phyloP scores from a whole-genome alignment of 1,140 invertebrate genomes.

The Drosophila subobscura region DNA sequence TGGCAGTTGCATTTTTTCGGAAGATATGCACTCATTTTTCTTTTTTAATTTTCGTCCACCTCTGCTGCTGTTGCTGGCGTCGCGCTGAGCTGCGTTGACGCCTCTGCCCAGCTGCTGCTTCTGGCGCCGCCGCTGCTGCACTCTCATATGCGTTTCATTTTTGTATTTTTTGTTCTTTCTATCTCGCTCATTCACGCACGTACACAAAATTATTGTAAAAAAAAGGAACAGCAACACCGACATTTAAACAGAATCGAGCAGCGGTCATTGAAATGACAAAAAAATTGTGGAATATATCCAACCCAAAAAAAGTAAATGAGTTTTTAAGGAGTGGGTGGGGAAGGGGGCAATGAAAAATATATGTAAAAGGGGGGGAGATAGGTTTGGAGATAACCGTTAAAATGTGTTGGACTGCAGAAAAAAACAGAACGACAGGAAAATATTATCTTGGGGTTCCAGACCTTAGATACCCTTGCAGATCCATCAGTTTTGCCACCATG shows the following conservation, averaged over 20 bases:
- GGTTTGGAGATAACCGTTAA: constrained; percentile 56
- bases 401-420: constrained; percentile 68
- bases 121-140: constrained; percentile 33
- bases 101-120: constrained; percentile 14
- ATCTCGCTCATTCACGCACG: constrained; percentile 77
- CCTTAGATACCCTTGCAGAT: too few species aligned
- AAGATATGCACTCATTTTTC: constrained; percentile 81
- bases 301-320: constrained; percentile 26
- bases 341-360: constrained; percentile 27
- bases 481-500: too few species aligned
- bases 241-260: constrained; percentile 5
- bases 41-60: constrained; percentile 23
- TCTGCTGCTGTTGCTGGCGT: constrained; percentile 31
- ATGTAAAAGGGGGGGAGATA: constrained; percentile 4
- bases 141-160: constrained; percentile 58
- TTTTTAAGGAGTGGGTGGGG: constrained; percentile 4
- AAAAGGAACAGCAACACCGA: constrained; percentile 6
- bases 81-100: constrained; percentile 7
- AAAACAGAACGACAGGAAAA: constrained; percentile 30
- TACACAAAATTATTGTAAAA: constrained; percentile 67
- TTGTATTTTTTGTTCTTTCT: constrained; percentile 59
- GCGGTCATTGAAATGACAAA: constrained; percentile 79
- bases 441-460: too few species aligned
- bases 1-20: constrained; percentile 80
- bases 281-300: constrained; percentile 52